These are phyloP conservation scores for Caenorhabditis inopinata DNA, from an alignment of 1,140 invertebrate species.

Conservation along the genomic window DNA sequence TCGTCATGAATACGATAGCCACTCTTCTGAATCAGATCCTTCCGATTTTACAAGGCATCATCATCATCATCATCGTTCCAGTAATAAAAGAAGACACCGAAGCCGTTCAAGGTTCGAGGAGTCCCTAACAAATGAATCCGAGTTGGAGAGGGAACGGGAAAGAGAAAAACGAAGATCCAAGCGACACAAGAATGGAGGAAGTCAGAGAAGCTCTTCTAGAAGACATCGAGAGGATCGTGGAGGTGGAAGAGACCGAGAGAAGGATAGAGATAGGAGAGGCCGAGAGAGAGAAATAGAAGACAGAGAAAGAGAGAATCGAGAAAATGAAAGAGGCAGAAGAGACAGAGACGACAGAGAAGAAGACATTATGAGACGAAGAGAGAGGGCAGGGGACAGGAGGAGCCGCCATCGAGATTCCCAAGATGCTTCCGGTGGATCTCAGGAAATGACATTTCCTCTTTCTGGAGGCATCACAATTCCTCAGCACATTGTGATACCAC, in stretches of 20 bases:
- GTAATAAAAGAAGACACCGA: constrained; percentile 23
- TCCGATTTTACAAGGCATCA: constrained; percentile 18
- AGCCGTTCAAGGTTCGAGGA: constrained; percentile 41
- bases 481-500: constrained; percentile 53
- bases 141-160: not conserved
- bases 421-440: constrained; percentile 22
- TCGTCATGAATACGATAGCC: constrained; percentile 42
- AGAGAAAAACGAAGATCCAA: constrained; percentile 15
- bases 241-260: constrained; percentile 13
- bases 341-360: constrained; percentile 33
- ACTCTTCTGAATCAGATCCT: constrained; percentile 29
- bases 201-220: constrained; percentile 24
- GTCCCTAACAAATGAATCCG: constrained; percentile 31
- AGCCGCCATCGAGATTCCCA: not conserved
- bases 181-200: constrained; percentile 15
- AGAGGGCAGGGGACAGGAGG: constrained; percentile 17
- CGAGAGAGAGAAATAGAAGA: constrained; percentile 41
- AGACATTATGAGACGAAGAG: not conserved
- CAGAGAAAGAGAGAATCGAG: constrained; percentile 14
- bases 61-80: constrained; percentile 32
- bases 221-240: constrained; percentile 21
- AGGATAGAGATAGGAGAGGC: not conserved
- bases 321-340: constrained; percentile 5
- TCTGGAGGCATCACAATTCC: constrained; percentile 47
- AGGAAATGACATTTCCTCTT: constrained; percentile 30